Evolutionary conservation across 2,797 vertebrate genomes (phyloP).

Genomic region (Phaenicophaeus curvirostris): DNA sequence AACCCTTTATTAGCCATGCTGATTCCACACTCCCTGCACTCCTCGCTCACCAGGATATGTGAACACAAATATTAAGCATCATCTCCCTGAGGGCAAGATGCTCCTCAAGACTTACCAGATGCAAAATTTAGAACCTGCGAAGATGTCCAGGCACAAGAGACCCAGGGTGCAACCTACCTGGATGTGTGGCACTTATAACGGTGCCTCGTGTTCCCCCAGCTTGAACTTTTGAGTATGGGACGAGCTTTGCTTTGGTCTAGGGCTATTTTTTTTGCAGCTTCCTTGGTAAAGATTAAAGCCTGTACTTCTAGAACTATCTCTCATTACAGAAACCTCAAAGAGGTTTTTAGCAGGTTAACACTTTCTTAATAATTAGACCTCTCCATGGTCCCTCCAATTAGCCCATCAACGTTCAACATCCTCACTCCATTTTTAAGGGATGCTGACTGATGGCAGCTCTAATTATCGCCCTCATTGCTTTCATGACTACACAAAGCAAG

Average conservation of each 20-base stretch:
- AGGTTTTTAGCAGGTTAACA: too few species aligned
- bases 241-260: neutral
- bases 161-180: fast-evolving
- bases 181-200: fast-evolving
- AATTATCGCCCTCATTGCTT: neutral
- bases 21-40: too few species aligned
- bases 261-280: neutral
- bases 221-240: neutral
- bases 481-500: neutral
- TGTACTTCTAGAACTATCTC: neutral
- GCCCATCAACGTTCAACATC: neutral
- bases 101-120: neutral
- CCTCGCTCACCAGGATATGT: too few species aligned
- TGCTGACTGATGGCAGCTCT: neutral
- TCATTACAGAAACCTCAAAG: neutral
- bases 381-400: neutral
- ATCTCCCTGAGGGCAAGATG: fast-evolving
- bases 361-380: neutral
- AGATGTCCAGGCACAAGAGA: neutral
- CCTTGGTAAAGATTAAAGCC: neutral
- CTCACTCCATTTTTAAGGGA: neutral
- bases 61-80: fast-evolving
- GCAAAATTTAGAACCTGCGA: fast-evolving
- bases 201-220: fast-evolving
- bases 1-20: too few species aligned